A percentile compares a stretch with the other conserved stretches of the same genome.
phyloP scores from a whole-genome alignment of 2,797 vertebrate species.

The Eupleurogrammus muticus region DNA sequence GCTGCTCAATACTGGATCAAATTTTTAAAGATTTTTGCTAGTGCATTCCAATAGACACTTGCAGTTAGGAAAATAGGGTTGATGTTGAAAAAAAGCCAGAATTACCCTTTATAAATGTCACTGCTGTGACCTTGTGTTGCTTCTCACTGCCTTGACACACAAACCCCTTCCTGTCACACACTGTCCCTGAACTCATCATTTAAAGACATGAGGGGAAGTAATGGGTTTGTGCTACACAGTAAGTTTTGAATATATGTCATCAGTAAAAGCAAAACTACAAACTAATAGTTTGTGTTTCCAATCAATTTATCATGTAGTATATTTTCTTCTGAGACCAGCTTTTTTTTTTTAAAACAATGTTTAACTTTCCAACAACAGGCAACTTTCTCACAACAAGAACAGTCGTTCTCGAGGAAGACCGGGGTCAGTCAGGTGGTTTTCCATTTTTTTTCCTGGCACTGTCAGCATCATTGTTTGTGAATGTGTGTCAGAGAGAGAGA shows the following conservation, averaged over 20 bases:
- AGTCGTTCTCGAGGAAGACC: constrained; percentile 21
- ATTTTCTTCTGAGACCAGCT: neutral
- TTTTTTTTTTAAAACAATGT: neutral
- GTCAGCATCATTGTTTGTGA: constrained; percentile 39
- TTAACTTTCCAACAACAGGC: constrained; percentile 21
- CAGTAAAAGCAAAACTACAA: neutral
- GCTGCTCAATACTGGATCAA: too few species aligned
- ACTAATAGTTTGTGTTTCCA: neutral
- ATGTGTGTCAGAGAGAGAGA: constrained; percentile 24
- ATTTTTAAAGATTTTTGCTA: too few species aligned
- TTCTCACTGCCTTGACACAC: constrained; percentile 21
- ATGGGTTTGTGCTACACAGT: neutral
- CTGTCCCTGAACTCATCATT: constrained; percentile 13
- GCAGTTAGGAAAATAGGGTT: too few species aligned
- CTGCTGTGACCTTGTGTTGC: constrained; percentile 47
- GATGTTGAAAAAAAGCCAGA: too few species aligned
- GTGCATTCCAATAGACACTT: too few species aligned
- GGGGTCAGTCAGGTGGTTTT: constrained; percentile 17
- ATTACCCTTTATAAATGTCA: constrained; percentile 36
- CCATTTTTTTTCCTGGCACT: constrained; percentile 35
- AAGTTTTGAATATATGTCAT: neutral
- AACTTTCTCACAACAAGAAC: constrained; percentile 9
- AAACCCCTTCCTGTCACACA: constrained; percentile 35
- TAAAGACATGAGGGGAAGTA: neutral
- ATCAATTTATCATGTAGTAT: neutral